Conservation (phyloP, 1,140 invertebrate species). For the Lordiphosa clarofinis region DNA sequence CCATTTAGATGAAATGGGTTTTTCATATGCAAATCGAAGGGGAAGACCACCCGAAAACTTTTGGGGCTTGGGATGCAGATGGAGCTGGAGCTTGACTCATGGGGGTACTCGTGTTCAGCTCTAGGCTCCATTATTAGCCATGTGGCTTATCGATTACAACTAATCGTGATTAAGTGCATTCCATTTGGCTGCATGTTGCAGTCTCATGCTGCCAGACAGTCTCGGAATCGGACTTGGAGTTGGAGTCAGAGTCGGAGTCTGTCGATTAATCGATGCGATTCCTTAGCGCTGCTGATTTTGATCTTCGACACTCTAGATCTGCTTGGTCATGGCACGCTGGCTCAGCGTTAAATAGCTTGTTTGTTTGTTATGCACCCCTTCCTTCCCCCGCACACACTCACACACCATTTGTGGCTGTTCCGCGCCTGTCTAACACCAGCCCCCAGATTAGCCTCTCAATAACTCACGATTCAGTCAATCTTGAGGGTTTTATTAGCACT, state of each 20-base stretch:
- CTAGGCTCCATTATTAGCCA: constrained; percentile 38
- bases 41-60: constrained; percentile 56
- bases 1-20: constrained; percentile 58
- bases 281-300: constrained; percentile 68
- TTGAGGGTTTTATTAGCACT: constrained; percentile 70
- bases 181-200: constrained; percentile 74
- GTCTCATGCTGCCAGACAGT: constrained; percentile 61
- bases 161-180: constrained; percentile 80
- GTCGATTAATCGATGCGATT: constrained; percentile 75
- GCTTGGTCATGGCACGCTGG: constrained; percentile 56
- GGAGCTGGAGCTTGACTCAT: constrained; percentile 3
- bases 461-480: constrained; percentile 65
- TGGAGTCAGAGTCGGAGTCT: not conserved
- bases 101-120: constrained; percentile 16
- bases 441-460: constrained; percentile 66
- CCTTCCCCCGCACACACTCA: constrained; percentile 32
- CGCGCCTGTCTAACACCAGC: constrained; percentile 50
- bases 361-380: constrained; percentile 70
- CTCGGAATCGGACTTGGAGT: not conserved
- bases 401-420: constrained; percentile 14
- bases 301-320: constrained; percentile 70
- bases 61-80: not conserved
- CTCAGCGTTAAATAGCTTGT: constrained; percentile 78
- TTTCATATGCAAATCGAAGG: constrained; percentile 68
- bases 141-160: constrained; percentile 76